Evolutionary conservation across 2,888 invertebrate genomes (phyloP), one percentile per base, ranked within the genome.

Genomic region (Tiliacea citrago): DNA sequence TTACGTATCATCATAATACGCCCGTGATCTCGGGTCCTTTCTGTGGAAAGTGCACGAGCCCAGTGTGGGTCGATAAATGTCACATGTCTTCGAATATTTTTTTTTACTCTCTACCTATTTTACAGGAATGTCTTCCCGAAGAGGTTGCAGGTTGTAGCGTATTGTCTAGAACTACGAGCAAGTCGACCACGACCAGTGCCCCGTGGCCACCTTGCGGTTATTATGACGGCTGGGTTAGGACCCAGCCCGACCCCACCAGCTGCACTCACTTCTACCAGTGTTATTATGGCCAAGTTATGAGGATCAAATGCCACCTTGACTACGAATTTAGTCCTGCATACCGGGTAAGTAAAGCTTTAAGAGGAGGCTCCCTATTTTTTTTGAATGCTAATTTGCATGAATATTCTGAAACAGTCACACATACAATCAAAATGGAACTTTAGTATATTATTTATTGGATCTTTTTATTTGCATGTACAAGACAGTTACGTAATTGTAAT

Each of bases 251-350:
- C 16, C 47, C 21, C 0, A 2, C 8, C 0, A 21, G 21, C 1
- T 72, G 72, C 24, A 47, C 21, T 0, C 39, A 8, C 47, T 71
- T 47, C 24, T 21, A 24, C 12, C 24, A 24, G 12, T 72, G 72
- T n/a, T 55, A 71, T n/a, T 10, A 21, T 1, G 55, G 71, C 10
- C 2, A 39, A 24, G 4, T 57, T 1, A 2, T 21, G 0, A 18
- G 2, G 18, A 10, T 6, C 10, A 24, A 16, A 24, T 58, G 58
- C 29, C 21, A 0, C 21, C 1, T 1, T 49, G 57, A 49, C 24
- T 47, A 72, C 6, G 72, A 72, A 24, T 72, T 71, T 39, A 72
- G 72, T 47, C 57, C 72, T 21, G 39, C 13, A 24, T 0, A 21
- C 1, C 10, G 35, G 16, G 71, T 71, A 45, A 71, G 68, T 51